Conservation (phyloP, 2,888 invertebrate species). For the Antitype chi region DNA sequence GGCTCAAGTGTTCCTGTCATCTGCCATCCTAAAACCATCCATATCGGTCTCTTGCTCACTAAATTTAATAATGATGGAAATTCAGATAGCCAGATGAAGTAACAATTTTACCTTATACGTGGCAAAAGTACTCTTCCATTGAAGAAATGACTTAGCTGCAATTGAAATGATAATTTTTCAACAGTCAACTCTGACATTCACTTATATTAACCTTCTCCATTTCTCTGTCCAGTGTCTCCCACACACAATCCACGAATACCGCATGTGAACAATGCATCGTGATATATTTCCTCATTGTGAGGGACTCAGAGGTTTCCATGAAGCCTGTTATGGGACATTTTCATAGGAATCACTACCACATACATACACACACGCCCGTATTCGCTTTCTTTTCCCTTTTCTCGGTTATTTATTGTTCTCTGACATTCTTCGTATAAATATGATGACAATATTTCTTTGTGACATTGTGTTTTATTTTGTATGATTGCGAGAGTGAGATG, state of each 20-base stretch:
- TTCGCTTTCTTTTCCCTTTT: constrained; percentile 53
- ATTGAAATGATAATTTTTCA: neutral
- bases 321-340: constrained; percentile 71
- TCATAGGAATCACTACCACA: constrained; percentile 71
- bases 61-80: neutral
- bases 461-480: constrained; percentile 46
- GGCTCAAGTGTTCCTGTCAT: neutral
- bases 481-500: constrained; percentile 30
- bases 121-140: neutral
- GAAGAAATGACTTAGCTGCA: neutral
- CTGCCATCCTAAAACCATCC: neutral
- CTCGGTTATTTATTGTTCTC: constrained; percentile 62
- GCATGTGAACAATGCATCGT: constrained; percentile 43
- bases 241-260: constrained; percentile 15
- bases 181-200: neutral
- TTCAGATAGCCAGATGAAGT: neutral
- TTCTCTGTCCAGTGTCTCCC: neutral
- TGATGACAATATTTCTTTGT: constrained; percentile 51
- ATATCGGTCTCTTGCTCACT: neutral
- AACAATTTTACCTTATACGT: neutral
- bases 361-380: constrained; percentile 47
- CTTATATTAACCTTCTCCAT: constrained; percentile 30
- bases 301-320: constrained; percentile 71
- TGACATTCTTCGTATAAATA: constrained; percentile 47
- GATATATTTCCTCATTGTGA: constrained; percentile 52